phyloP scores from a whole-genome alignment of 2,113 vertebrate genomes.

The Petroica traversi region DNA sequence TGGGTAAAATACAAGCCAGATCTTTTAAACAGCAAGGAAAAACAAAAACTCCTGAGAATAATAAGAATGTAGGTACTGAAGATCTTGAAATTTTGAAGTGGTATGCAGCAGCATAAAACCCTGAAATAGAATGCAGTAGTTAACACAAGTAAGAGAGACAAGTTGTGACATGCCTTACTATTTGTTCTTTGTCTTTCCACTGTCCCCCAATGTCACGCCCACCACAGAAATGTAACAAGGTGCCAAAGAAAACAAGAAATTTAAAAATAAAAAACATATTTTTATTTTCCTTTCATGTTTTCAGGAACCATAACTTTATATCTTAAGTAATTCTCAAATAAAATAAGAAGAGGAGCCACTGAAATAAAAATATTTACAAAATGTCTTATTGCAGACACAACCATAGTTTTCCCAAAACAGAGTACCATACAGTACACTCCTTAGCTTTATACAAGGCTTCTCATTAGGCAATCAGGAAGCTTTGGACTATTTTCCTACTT shows the following conservation, averaged over 20 bases:
- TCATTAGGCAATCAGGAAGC: not conserved
- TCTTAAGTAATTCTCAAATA: not conserved
- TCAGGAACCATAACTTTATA: not conserved
- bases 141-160: not conserved
- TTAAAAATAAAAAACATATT: not conserved
- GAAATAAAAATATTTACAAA: not conserved
- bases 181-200: not conserved
- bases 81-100: not conserved
- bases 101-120: not conserved
- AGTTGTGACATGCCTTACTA: not conserved
- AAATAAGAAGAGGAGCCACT: not conserved
- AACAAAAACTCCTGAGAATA: not conserved
- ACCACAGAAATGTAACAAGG: not conserved
- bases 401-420: not conserved
- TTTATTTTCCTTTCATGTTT: not conserved
- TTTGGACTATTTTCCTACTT: not conserved
- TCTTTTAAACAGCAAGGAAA: not conserved
- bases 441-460: not conserved
- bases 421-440: not conserved
- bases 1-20: not conserved
- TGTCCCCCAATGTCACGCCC: accelerated
- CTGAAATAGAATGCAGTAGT: not conserved
- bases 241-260: not conserved
- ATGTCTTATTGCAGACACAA: not conserved
- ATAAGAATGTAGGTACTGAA: not conserved